A percentile compares a stretch with the other conserved stretches of the same genome.
Evolutionary conservation across 2,888 invertebrate species (phyloP).

Genomic region (Tolmerus cingulatus): DNA sequence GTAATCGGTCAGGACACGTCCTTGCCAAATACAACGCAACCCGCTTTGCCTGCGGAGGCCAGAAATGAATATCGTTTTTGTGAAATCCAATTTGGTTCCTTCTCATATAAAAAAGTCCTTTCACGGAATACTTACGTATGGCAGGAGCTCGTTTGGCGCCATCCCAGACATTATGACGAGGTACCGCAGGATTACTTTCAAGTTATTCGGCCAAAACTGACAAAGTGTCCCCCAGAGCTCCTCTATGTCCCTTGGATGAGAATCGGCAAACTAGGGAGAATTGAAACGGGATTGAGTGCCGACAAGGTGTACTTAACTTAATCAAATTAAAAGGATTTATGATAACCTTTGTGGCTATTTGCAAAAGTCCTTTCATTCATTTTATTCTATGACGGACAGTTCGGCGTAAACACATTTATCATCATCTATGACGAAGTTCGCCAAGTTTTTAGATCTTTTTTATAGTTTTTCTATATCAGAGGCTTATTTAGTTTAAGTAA

Average conservation of each 20-base stretch:
- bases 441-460: background rate
- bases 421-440: background rate
- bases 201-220: constrained; percentile 95
- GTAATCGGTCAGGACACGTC: constrained; percentile 87
- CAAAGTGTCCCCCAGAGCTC: constrained; percentile 96
- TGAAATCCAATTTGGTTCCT: background rate
- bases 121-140: constrained; percentile 76
- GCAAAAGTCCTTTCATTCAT: background rate
- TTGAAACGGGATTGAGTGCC: background rate
- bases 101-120: background rate
- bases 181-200: constrained; percentile 95
- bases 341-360: background rate
- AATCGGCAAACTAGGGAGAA: constrained; percentile 83
- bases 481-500: background rate
- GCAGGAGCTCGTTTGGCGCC: constrained; percentile 93
- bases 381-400: background rate
- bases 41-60: constrained; percentile 81
- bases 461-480: background rate
- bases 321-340: constrained; percentile 22
- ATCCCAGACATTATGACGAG: constrained; percentile 95
- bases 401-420: background rate
- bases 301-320: background rate
- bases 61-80: background rate
- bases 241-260: constrained; percentile 94
- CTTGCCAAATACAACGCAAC: constrained; percentile 93